A percentile compares a stretch with the other conserved stretches of the same genome.
phyloP scores from a whole-genome alignment of 2,113 vertebrate genomes.

The Oryctolagus cuniculus region DNA sequence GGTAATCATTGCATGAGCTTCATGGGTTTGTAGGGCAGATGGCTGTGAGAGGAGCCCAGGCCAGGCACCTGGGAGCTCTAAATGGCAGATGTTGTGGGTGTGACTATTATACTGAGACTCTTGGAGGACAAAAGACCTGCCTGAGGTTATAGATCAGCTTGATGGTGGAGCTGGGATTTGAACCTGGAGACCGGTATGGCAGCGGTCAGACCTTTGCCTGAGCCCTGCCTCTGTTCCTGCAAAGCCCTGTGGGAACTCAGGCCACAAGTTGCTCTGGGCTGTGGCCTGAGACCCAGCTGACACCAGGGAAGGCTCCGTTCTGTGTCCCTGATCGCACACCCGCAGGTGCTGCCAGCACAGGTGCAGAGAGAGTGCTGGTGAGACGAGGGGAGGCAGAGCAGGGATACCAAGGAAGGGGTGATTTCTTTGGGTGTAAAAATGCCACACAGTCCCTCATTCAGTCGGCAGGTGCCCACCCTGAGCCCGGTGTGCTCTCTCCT shows the following conservation, averaged over 20 bases:
- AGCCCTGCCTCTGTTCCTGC: background rate
- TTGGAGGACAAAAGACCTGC: background rate
- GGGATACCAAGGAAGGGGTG: background rate
- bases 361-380: background rate
- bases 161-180: background rate
- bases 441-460: background rate
- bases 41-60: background rate
- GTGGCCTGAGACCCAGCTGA: background rate
- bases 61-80: background rate
- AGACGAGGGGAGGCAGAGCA: background rate
- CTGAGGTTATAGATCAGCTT: background rate
- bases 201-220: background rate
- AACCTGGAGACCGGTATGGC: background rate
- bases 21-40: background rate
- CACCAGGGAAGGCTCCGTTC: background rate
- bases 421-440: background rate
- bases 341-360: background rate
- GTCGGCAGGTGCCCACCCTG: no score
- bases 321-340: background rate
- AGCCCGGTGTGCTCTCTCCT: background rate
- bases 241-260: background rate
- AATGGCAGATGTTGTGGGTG: background rate
- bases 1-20: background rate
- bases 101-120: background rate
- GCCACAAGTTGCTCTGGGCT: background rate